Percentiles rank a stretch among this genome's conserved stretches.
These are phyloP conservation scores for Drosophila kanekoi DNA, from an alignment of 2,888 invertebrate species.

Conservation along the genomic window DNA sequence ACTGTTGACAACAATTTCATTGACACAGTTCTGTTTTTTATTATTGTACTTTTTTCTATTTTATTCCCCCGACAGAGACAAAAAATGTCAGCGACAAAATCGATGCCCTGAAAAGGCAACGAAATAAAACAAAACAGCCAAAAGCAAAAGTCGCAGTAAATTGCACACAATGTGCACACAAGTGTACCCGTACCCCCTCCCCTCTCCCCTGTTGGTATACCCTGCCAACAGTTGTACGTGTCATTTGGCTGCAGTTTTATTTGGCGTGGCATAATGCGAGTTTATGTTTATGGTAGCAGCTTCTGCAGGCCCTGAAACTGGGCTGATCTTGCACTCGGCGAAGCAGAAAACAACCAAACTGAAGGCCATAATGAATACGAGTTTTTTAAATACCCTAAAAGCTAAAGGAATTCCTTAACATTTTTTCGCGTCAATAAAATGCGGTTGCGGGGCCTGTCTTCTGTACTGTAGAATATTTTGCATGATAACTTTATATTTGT, in stretches of 20 bases:
- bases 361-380: conserved; percentile 40
- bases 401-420: background rate
- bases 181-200: background rate
- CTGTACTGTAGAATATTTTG: background rate
- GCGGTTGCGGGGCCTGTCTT: background rate
- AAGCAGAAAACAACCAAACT: conserved; percentile 63
- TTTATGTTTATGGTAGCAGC: conserved; percentile 66
- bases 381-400: conserved; percentile 16
- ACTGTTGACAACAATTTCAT: conserved; percentile 69
- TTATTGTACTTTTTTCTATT: conserved; percentile 13
- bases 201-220: background rate
- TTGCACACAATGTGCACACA: conserved; percentile 59
- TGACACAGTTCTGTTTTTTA: conserved; percentile 56
- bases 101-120: conserved; percentile 73
- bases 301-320: conserved; percentile 24
- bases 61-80: conserved; percentile 36
- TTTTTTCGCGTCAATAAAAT: background rate
- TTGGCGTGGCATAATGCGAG: conserved; percentile 69
- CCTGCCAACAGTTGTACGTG: conserved; percentile 62
- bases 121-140: conserved; percentile 69
- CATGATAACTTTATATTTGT: background rate
- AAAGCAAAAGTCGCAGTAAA: conserved; percentile 71
- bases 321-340: conserved; percentile 75
- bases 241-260: conserved; percentile 78
- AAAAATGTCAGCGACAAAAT: conserved; percentile 71